These are phyloP conservation scores for Blastobasis lacticolella DNA, from an alignment of 2,888 invertebrate species.

Conservation along the genomic window DNA sequence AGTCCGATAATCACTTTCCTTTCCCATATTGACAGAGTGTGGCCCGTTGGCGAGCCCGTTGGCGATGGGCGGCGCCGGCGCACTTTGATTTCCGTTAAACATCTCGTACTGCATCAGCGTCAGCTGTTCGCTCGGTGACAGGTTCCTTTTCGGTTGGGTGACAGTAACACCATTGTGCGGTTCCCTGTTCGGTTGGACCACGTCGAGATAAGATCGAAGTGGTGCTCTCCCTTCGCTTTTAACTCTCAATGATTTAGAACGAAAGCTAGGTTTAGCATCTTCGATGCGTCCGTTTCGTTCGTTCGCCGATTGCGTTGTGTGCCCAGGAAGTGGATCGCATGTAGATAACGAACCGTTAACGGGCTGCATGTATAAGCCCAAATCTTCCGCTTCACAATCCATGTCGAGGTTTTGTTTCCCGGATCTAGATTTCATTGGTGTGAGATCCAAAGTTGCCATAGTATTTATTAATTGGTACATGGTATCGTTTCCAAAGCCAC, in stretches of 20 bases:
- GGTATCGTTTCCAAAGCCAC: slow-evolving; percentile 32
- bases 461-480: slow-evolving; percentile 65
- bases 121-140: slow-evolving; percentile 68
- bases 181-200: slow-evolving; percentile 37
- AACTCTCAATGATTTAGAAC: slow-evolving; percentile 68
- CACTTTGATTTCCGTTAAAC: slow-evolving; percentile 50
- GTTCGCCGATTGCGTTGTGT: slow-evolving; percentile 50
- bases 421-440: slow-evolving; percentile 51
- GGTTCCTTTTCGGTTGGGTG: slow-evolving; percentile 69
- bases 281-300: slow-evolving; percentile 58
- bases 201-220: slow-evolving; percentile 55
- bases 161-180: slow-evolving; percentile 60
- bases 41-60: slow-evolving; percentile 44
- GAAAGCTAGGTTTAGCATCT: slow-evolving; percentile 62
- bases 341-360: slow-evolving; percentile 60
- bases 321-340: slow-evolving; percentile 63
- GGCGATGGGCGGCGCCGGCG: slow-evolving; percentile 32
- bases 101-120: slow-evolving; percentile 67
- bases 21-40: slow-evolving; percentile 33
- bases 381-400: slow-evolving; percentile 62
- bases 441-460: slow-evolving; percentile 63
- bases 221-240: slow-evolving; percentile 68
- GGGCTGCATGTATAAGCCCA: slow-evolving; percentile 63
- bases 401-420: slow-evolving; percentile 46
- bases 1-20: slow-evolving; percentile 69